These are phyloP conservation scores for Hippocampus comes DNA, from an alignment of 2,113 vertebrate genomes.

Conservation along the genomic window DNA sequence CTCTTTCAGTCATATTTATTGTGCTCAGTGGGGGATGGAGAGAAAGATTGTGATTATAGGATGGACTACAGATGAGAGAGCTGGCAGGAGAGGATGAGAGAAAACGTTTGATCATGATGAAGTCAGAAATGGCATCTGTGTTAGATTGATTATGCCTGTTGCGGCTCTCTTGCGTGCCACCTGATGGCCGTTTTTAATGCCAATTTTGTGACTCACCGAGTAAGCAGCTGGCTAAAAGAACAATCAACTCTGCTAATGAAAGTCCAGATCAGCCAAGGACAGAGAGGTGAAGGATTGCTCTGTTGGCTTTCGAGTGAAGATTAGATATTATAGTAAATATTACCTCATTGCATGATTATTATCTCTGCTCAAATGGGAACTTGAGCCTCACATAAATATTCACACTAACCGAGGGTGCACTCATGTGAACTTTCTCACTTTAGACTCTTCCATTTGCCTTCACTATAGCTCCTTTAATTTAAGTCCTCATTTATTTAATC, in stretches of 20 bases:
- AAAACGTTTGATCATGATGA: slow-evolving; percentile 14
- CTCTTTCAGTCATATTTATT: slow-evolving; percentile 28
- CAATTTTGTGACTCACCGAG: slow-evolving; percentile 56
- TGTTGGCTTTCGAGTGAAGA: slow-evolving; percentile 17
- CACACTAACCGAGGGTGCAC: not conserved
- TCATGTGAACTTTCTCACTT: slow-evolving; percentile 6
- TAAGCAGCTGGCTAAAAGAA: slow-evolving; percentile 55
- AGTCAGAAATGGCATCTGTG: slow-evolving; percentile 57
- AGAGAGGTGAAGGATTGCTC: slow-evolving; percentile 17
- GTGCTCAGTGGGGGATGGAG: slow-evolving; percentile 1
- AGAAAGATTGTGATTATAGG: slow-evolving; percentile 53
- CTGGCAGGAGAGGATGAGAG: slow-evolving; percentile 34
- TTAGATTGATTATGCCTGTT: slow-evolving; percentile 65
- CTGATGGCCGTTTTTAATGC: slow-evolving; percentile 64
- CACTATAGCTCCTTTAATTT: slow-evolving; percentile 38
- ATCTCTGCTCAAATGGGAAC: not conserved
- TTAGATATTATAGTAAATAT: slow-evolving; percentile 36
- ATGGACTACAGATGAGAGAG: slow-evolving; percentile 47
- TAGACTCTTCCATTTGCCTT: slow-evolving; percentile 20
- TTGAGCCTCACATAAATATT: not conserved
- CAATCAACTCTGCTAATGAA: slow-evolving; percentile 43
- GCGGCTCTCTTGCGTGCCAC: slow-evolving; percentile 44
- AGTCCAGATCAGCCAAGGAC: slow-evolving; percentile 40
- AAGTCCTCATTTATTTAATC: slow-evolving; percentile 51
- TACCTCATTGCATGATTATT: slow-evolving; percentile 11